Evolutionary conservation across 2,888 invertebrate species (phyloP), one percentile per base, ranked within the genome.

Genomic region (Monopis laevigella): DNA sequence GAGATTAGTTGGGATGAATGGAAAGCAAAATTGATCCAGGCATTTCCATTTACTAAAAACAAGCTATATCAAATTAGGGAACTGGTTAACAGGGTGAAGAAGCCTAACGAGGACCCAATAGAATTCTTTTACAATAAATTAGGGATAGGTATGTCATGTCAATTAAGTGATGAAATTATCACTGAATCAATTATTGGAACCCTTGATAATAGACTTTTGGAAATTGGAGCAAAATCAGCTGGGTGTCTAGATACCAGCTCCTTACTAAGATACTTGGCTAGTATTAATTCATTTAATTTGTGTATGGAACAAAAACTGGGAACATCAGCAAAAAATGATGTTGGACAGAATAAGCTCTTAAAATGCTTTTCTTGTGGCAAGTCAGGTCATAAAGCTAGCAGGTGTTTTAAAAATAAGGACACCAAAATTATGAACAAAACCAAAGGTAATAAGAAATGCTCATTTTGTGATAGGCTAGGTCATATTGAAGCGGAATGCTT

Each of bases 1-100:
- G 47, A 47, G 5, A 38, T 48, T 2, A 40, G 28, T 19, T 48
- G 48, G 47, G n/a, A 19, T 5, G 46, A 47, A 4, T 47, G 47
- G 43, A 49, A 47, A 24, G 30, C 7, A 1, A 35, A 34, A 7
- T 13, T 47, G 10, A 39, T 44, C n/a, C 40, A 39, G 32, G 42
- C 45, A n/a, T 47, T 45, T 16, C 45, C 47, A 28, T 43, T 36
- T n/a, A 46, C 44, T 3, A 41, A 40, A 26, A 46, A 45, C 32
- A 46, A 47, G 35, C 30, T 46, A 10, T 16, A 17, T 2, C 42
- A 43, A n/a, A 43, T 46, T 2, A 42, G 46, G 7, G 42, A 45
- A 24, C 26, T 48, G 2, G 46, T 46, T 1, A 46, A 45, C n/a
- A 34, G 32, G n/a, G 38, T 48, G 2, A 45, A 27, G 30, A 10